Conservation (phyloP, 2,888 invertebrate genomes). For the Protonemura montana region DNA sequence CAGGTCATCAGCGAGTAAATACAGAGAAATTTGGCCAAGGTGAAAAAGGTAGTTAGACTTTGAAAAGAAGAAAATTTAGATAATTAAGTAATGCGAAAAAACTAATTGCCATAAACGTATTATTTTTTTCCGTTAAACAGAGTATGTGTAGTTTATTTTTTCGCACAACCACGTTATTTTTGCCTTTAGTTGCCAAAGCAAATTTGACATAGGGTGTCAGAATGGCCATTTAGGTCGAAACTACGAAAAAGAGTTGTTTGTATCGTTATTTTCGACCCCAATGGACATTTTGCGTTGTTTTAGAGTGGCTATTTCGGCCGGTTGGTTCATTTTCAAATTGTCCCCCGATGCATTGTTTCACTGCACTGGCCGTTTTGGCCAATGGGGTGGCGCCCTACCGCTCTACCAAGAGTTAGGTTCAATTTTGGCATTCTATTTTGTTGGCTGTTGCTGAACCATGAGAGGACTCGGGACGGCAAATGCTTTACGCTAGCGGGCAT, state of each 20-base stretch:
- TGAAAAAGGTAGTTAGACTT: no score
- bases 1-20: no score
- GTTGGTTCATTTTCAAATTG: constrained; percentile 45
- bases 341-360: constrained; percentile 45
- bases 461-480: neutral
- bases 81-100: no score
- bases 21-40: no score
- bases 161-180: neutral
- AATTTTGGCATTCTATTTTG: constrained; percentile 27
- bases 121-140: no score
- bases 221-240: neutral
- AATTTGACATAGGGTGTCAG: neutral
- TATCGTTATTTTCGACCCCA: constrained; percentile 32
- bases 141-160: neutral
- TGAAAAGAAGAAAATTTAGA: no score
- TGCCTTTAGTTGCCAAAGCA: neutral
- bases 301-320: constrained; percentile 40
- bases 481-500: neutral
- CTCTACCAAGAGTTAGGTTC: neutral
- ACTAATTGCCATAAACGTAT: no score
- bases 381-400: constrained; percentile 31
- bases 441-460: neutral
- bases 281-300: constrained; percentile 40
- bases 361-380: constrained; percentile 37
- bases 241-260: neutral